These are phyloP conservation scores for Cancer borealis DNA, from an alignment of 2,888 invertebrate genomes.

Conservation along the genomic window DNA sequence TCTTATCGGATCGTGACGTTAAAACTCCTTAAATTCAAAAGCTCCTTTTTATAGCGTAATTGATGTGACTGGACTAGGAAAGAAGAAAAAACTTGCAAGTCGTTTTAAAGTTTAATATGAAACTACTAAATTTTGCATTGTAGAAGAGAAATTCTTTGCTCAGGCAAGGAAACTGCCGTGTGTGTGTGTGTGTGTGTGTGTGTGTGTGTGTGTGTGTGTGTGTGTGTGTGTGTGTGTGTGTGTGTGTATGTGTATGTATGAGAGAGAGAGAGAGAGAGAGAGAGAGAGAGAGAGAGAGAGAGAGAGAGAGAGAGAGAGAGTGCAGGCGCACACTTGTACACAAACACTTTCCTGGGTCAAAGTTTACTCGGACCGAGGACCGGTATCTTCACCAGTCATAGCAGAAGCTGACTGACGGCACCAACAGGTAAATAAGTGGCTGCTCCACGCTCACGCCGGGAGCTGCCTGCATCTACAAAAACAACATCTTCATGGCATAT, in stretches of 20 bases:
- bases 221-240: not conserved
- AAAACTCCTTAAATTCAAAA: not conserved
- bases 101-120: not conserved
- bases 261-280: not conserved
- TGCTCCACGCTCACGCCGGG: not conserved
- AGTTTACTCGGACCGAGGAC: not conserved
- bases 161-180: not conserved
- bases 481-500: not conserved
- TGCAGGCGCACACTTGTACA: slow-evolving; percentile 31
- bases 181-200: not conserved
- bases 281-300: not conserved
- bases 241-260: not conserved
- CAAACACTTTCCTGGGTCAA: slow-evolving; percentile 28
- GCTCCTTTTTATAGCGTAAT: not conserved
- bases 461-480: not conserved
- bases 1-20: not conserved
- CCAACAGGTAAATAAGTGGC: not conserved
- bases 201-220: not conserved
- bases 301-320: not conserved
- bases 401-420: slow-evolving; percentile 26
- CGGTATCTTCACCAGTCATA: not conserved
- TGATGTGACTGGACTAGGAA: not conserved
- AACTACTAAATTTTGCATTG: not conserved
- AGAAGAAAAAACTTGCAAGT: not conserved
- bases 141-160: slow-evolving; percentile 1